Evolutionary conservation across 2,797 vertebrate genomes (phyloP).

Genomic region (Eulemur rubriventer): DNA sequence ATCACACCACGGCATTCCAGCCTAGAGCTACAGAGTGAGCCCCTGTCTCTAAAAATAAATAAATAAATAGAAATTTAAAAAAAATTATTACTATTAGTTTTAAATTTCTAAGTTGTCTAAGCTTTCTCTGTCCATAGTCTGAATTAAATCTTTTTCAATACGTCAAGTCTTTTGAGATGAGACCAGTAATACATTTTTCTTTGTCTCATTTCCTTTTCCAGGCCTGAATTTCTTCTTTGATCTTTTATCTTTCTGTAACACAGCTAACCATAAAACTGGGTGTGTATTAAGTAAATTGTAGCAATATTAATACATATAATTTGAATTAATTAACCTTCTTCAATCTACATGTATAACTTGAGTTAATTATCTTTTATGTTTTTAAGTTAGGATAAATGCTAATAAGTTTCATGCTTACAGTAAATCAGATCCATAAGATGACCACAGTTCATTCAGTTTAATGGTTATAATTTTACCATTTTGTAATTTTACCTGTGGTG

Average conservation of each 20-base stretch:
- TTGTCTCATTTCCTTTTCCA: background rate
- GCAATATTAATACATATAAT: background rate
- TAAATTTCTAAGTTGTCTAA: background rate
- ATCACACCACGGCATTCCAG: background rate
- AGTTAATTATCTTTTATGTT: background rate
- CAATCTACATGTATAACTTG: background rate
- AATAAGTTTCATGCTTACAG: constrained; percentile 21
- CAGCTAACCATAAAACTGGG: background rate
- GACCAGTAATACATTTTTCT: background rate
- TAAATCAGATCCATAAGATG: constrained; percentile 7
- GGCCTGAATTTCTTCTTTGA: background rate
- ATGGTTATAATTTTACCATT: constrained; percentile 16
- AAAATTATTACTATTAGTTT: background rate
- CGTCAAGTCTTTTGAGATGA: background rate
- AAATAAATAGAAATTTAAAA: background rate
- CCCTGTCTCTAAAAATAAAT: background rate
- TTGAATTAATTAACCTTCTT: background rate
- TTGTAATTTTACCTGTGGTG: constrained; percentile 5
- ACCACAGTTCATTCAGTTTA: constrained; percentile 16
- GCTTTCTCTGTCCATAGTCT: background rate
- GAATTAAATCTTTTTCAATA: constrained; percentile 21
- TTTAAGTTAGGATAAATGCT: constrained; percentile 42
- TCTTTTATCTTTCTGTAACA: background rate
- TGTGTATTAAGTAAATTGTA: background rate
- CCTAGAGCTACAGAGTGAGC: background rate